These are phyloP conservation scores for Oplegnathus fasciatus DNA, from an alignment of 2,113 vertebrate species.

Conservation along the genomic window DNA sequence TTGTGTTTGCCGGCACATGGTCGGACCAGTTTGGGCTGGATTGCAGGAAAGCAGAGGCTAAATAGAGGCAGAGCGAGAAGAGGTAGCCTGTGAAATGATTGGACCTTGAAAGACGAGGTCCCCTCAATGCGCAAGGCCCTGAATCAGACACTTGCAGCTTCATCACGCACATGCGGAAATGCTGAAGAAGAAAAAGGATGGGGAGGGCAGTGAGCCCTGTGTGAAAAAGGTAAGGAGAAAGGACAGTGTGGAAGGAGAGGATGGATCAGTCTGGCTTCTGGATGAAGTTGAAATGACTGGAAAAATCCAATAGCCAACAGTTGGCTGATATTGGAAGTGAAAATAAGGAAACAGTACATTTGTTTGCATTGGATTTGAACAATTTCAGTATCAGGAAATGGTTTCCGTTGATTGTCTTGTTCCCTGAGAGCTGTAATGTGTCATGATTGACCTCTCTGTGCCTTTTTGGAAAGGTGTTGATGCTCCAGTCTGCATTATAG, in stretches of 20 bases:
- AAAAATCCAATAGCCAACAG: background rate
- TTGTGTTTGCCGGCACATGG: constrained; percentile 62
- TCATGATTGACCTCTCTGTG: background rate
- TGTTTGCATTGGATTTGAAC: background rate
- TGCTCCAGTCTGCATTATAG: background rate
- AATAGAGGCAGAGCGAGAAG: constrained; percentile 43
- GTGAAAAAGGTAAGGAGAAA: constrained; percentile 68
- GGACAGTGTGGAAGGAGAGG: background rate
- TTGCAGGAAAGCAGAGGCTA: constrained; percentile 43
- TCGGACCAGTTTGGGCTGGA: constrained; percentile 67
- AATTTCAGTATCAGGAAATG: background rate
- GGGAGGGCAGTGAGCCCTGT: constrained; percentile 33
- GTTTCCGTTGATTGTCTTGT: background rate
- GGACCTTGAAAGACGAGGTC: constrained; percentile 25
- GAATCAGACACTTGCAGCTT: constrained; percentile 31
- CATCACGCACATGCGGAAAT: constrained; percentile 39
- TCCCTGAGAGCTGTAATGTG: background rate
- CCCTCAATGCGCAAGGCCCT: background rate
- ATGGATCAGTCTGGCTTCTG: background rate
- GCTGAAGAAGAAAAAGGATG: constrained; percentile 71
- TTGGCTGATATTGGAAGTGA: background rate
- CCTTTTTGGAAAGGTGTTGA: background rate
- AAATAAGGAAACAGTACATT: background rate
- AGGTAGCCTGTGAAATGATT: constrained; percentile 32
- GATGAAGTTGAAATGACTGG: background rate